Evolutionary conservation across 2,888 invertebrate genomes (phyloP).

Genomic region (Coecobrya sp.): DNA sequence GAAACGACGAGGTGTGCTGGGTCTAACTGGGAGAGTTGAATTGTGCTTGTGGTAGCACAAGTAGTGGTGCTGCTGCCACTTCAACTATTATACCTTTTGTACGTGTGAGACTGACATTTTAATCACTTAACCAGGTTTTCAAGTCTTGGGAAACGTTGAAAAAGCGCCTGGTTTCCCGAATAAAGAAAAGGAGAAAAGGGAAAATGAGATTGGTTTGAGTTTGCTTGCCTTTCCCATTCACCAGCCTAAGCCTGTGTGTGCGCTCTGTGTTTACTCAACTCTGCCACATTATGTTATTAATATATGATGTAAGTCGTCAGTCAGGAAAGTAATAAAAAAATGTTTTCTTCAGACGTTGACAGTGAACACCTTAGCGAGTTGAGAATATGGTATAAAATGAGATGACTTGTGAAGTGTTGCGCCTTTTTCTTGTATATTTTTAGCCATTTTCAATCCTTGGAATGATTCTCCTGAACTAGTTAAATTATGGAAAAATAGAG

Average conservation of each 20-base stretch:
- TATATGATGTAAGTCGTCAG: background rate
- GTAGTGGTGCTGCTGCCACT: background rate
- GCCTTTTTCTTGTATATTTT: background rate
- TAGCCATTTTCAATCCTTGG: background rate
- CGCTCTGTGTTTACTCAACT: background rate
- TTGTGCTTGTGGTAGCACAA: background rate
- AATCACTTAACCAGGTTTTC: constrained; percentile 43
- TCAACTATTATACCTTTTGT: background rate
- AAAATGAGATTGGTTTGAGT: constrained; percentile 28
- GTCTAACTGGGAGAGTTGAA: background rate
- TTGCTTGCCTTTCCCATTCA: background rate
- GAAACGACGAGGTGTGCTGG: background rate
- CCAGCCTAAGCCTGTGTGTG: no score
- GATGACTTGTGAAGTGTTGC: background rate
- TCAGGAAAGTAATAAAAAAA: background rate
- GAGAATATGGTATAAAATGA: background rate
- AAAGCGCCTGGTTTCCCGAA: background rate
- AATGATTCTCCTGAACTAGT: no score
- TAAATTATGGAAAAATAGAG: no score
- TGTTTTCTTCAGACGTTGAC: background rate
- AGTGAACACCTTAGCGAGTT: background rate
- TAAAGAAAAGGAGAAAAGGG: background rate
- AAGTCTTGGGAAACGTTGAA: background rate
- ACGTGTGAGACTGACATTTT: background rate
- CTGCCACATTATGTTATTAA: background rate